Evolutionary conservation across 2,888 invertebrate species (phyloP), one percentile per base, ranked within the genome.

Genomic region (Pteria penguin): DNA sequence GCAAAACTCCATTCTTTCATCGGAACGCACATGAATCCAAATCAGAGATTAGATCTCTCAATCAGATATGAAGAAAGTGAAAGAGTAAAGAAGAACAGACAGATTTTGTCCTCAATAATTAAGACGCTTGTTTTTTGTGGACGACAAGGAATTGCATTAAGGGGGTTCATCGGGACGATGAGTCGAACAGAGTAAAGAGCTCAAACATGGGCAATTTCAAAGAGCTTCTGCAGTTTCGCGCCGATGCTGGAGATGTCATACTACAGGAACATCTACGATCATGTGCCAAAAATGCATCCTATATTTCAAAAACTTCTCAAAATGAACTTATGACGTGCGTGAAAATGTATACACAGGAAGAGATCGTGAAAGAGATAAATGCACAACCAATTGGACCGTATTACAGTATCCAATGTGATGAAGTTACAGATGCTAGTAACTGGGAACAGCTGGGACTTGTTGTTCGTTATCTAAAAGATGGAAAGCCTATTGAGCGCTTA

Each of bases 301-400:
- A 78, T 72, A 76, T 60, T 11, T 81, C 81, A 5, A 81, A 78
- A 69, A 76, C 72, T 24, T 22, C 73, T n/a, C 76, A 78, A 24
- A 80, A 78, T 65, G 73, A 76, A n/a, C 31, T 80, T 18, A 33
- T 75, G 2, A 24, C 26, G 31, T 80, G 80, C 32, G 70, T 77
- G 29, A 77, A 77, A 58, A 45, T 2, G 14, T 77, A 55, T 22
- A 70, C 78, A 18, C 68, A 78, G 60, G n/a, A 73, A 26, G 33
- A 58, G 54, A 80, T 75, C 33, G 75, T 77, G 1, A 36, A 69
- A 18, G 58, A 77, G 60, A 55, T 72, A 1, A 77, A 72, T 33
- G 33, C 31, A 58, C 79, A 79, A 72, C 29, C 69, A n/a, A 61
- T 67, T 32, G 72, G 77, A 2, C 72, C 75, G 0, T 72, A 75